phyloP scores from a whole-genome alignment of 2,113 vertebrate species.

The Agelaius phoeniceus region DNA sequence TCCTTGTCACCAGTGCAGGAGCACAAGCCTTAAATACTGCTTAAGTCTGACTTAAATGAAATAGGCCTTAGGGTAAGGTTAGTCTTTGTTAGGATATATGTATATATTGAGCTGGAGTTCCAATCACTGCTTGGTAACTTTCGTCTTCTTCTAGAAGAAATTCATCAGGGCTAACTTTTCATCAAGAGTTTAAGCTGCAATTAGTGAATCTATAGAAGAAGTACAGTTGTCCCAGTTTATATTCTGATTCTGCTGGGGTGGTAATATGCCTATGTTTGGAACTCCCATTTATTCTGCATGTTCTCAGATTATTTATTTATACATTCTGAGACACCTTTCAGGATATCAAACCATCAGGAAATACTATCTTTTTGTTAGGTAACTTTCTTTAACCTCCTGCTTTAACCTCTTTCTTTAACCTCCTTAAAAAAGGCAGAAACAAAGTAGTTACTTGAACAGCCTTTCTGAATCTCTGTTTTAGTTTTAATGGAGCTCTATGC shows the following conservation, averaged over 20 bases:
- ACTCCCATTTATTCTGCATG: background rate
- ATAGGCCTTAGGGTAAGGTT: background rate
- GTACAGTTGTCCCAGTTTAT: background rate
- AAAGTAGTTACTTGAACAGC: background rate
- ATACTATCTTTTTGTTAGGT: background rate
- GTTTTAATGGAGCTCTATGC: constrained; percentile 15
- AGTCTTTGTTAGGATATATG: background rate
- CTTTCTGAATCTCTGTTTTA: background rate
- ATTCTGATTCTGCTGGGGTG: background rate
- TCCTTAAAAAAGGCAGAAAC: background rate
- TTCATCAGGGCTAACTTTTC: background rate
- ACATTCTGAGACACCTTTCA: background rate
- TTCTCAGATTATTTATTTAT: background rate
- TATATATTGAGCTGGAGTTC: background rate
- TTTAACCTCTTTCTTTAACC: no score
- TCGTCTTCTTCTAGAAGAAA: background rate
- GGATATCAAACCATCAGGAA: background rate
- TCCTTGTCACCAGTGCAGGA: background rate
- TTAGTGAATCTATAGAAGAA: background rate
- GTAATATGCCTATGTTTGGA: background rate
- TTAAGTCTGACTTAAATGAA: background rate
- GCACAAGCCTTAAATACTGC: background rate
- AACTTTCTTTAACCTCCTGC: background rate
- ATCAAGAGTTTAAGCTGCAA: background rate
- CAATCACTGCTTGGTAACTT: background rate